phyloP scores from a whole-genome alignment of 2,888 invertebrate genomes.

The Lordiphosa fenestrarum region DNA sequence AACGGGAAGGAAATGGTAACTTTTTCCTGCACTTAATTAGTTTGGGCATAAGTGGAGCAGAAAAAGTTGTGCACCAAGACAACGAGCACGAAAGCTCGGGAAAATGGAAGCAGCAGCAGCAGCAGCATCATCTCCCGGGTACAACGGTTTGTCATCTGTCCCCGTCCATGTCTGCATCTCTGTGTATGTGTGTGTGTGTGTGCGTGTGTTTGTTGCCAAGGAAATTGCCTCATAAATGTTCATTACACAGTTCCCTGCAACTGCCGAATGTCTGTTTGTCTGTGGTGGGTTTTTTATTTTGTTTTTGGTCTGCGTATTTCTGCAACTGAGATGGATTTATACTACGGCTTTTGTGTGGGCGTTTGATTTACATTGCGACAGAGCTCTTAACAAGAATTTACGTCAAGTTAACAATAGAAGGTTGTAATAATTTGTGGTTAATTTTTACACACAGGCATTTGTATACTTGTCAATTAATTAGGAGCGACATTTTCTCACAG shows the following conservation, averaged over 20 bases:
- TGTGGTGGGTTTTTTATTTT: constrained; percentile 1
- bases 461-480: too few relatives aligned
- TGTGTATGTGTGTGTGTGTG: constrained; percentile 34
- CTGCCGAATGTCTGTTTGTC: constrained; percentile 40
- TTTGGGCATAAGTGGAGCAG: constrained; percentile 75
- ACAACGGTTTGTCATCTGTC: constrained; percentile 56
- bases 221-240: constrained; percentile 75
- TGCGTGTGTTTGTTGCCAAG: constrained; percentile 54
- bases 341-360: constrained; percentile 2
- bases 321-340: constrained; percentile 29
- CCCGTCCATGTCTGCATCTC: constrained; percentile 16
- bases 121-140: constrained; percentile 27
- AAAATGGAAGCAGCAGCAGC: too few relatives aligned
- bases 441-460: constrained; percentile 2
- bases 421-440: constrained; percentile 22
- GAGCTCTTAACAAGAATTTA: constrained; percentile 3
- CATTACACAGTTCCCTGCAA: constrained; percentile 66
- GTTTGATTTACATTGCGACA: constrained; percentile 11
- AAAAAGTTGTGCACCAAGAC: constrained; percentile 60
- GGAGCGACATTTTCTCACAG: too few relatives aligned
- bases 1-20: constrained; percentile 70
- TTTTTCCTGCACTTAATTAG: constrained; percentile 76
- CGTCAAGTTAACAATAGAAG: constrained; percentile 7
- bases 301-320: constrained; percentile 27
- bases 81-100: constrained; percentile 1